Evolutionary conservation across 1,140 invertebrate genomes (phyloP), one percentile per base, ranked within the genome.

Genomic region (Anadara kagoshimensis): DNA sequence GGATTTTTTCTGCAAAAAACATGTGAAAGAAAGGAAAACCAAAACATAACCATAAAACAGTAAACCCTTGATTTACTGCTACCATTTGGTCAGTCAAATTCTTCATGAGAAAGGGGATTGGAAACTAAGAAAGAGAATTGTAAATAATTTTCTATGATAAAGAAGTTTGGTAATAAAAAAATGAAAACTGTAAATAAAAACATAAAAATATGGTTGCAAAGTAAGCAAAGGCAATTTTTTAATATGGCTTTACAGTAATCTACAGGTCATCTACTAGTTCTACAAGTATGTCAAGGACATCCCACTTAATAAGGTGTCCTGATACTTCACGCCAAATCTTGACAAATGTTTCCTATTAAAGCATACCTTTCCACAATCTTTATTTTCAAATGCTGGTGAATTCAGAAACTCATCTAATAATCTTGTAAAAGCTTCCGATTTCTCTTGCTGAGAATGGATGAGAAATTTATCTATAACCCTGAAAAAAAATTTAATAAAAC

Each of bases 391-490:
- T 26, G 78, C 63, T 16, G 83, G 78, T 44, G 49, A 58, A 5
- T 73, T 57, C 16, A 86, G 69, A 59, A 87, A 86, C 54, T 76
- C 51, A 16, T 75, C 65, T 18, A 57, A 77, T n/a, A 85, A 63
- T 26, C 70, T 71, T 41, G 67, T 75, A 18, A 86, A 70, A 26
- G 44, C 66, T n/a, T 74, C 68, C 18, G 83, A 73, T 56, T 83
- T 82, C 20, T 79, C 70, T 24, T 78, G 45, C 62, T 83, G 76
- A 26, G 81, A 87, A 57, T 87, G 84, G 22, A 87, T 79, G 20
- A 67, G 22, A 63, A 86, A 81, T 57, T 87, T 87, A 36, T 80
- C 80, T 43, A 69, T 66, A 12, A 86, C 41, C 24, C 86, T 87
- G 73, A 51, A 74, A 76, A 67, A 36, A 24, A 71, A 53, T 22